These are phyloP conservation scores for Vireo griseus DNA, from an alignment of 2,797 vertebrate species.

Conservation along the genomic window DNA sequence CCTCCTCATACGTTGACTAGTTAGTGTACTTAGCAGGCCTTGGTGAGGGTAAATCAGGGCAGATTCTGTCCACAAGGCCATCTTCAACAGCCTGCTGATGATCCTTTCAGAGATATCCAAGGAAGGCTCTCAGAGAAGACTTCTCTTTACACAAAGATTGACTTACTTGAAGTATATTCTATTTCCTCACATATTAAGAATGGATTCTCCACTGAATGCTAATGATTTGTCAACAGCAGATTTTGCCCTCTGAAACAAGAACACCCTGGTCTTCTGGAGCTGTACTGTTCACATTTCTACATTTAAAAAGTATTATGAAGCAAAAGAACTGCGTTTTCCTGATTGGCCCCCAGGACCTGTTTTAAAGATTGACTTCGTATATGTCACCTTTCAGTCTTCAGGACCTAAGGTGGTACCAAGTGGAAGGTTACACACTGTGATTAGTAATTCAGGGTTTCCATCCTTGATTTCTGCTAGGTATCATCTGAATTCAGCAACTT, in stretches of 20 bases:
- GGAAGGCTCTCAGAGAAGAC: not conserved
- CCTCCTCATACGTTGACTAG: not conserved
- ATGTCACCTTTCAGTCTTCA: not conserved
- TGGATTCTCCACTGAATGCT: not conserved
- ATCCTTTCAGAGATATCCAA: not conserved
- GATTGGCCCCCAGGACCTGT: fast-evolving
- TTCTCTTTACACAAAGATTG: not conserved
- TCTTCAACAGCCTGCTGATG: not conserved
- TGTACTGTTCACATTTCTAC: not conserved
- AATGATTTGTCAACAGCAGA: not conserved
- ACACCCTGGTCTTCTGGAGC: not conserved
- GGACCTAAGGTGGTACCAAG: not conserved
- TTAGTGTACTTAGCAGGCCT: not conserved
- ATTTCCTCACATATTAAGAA: not conserved
- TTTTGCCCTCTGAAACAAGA: not conserved
- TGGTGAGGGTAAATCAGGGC: not conserved
- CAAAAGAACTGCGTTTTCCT: not conserved
- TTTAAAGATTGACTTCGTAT: not conserved
- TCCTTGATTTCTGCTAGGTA: not conserved
- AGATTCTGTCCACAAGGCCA: not conserved
- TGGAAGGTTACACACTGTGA: not conserved
- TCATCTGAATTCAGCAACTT: not conserved
- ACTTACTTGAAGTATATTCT: not conserved
- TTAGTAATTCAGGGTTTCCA: not conserved
- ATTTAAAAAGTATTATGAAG: not conserved